Conservation (phyloP, 2,797 vertebrate genomes). For the Astyanax mexicanus region DNA sequence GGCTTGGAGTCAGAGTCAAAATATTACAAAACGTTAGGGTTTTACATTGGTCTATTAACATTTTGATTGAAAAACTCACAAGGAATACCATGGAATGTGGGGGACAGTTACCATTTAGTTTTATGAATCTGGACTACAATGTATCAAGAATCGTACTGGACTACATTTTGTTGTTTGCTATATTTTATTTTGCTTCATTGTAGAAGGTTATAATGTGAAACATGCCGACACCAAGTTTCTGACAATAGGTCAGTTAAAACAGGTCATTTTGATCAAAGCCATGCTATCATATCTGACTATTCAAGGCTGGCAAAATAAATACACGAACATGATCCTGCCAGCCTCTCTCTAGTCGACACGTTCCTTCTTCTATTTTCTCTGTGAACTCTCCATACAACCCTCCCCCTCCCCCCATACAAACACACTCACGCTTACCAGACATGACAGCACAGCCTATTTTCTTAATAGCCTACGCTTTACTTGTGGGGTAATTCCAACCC, state of each 20-base stretch:
- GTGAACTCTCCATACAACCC: not conserved
- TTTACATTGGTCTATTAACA: too few species aligned
- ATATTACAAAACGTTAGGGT: too few species aligned
- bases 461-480: constrained; percentile 24
- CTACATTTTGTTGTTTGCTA: constrained; percentile 35
- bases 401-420: not conserved
- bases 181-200: too few species aligned
- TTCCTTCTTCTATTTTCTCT: constrained; percentile 15
- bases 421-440: constrained; percentile 18
- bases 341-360: not conserved
- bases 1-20: too few species aligned
- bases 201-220: constrained; percentile 23
- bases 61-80: too few species aligned
- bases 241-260: constrained; percentile 32
- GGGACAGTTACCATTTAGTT: too few species aligned
- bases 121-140: too few species aligned
- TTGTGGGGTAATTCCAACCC: constrained; percentile 34
- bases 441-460: constrained; percentile 32
- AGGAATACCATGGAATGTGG: too few species aligned
- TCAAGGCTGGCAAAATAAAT: constrained; percentile 52
- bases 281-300: constrained; percentile 17
- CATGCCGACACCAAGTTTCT: constrained; percentile 24
- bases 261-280: constrained; percentile 35
- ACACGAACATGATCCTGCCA: constrained; percentile 32
- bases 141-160: too few species aligned